Percentiles rank a stretch among this genome's conserved stretches.
These are phyloP conservation scores for Aleiodes leptofemur DNA, from an alignment of 2,888 invertebrate species.

Conservation along the genomic window DNA sequence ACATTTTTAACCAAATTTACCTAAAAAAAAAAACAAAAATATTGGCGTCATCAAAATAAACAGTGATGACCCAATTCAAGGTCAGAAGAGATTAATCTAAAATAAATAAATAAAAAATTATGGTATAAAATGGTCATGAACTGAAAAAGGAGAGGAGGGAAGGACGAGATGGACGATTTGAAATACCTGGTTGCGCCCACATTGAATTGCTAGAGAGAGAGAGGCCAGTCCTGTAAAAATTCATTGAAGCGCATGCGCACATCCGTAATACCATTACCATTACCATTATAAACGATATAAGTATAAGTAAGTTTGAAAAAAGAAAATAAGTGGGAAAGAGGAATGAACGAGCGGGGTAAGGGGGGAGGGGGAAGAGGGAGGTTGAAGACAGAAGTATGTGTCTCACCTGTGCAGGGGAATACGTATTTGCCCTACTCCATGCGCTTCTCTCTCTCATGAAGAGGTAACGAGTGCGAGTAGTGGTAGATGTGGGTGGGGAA, in stretches of 20 bases:
- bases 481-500: slow-evolving; percentile 59
- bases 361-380: slow-evolving; percentile 17
- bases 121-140: slow-evolving; percentile 15
- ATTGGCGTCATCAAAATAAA: not conserved
- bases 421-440: slow-evolving; percentile 64
- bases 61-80: not conserved
- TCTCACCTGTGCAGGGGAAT: slow-evolving; percentile 67
- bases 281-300: slow-evolving; percentile 19
- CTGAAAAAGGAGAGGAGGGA: slow-evolving; percentile 56
- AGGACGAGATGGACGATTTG: slow-evolving; percentile 53
- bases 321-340: slow-evolving; percentile 10
- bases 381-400: slow-evolving; percentile 46
- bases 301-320: slow-evolving; percentile 14
- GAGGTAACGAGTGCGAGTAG: slow-evolving; percentile 17
- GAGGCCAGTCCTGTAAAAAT: not conserved
- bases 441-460: slow-evolving; percentile 37
- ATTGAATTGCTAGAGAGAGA: slow-evolving; percentile 24
- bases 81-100: not conserved
- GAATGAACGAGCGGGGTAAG: slow-evolving; percentile 10
- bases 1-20: not conserved
- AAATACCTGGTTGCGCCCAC: slow-evolving; percentile 53
- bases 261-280: not conserved
- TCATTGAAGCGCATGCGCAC: slow-evolving; percentile 37
- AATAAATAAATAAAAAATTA: not conserved
- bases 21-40: not conserved